These are phyloP conservation scores for Neosilurus hyrtlii DNA, from an alignment of 2,797 vertebrate genomes.

Conservation along the genomic window DNA sequence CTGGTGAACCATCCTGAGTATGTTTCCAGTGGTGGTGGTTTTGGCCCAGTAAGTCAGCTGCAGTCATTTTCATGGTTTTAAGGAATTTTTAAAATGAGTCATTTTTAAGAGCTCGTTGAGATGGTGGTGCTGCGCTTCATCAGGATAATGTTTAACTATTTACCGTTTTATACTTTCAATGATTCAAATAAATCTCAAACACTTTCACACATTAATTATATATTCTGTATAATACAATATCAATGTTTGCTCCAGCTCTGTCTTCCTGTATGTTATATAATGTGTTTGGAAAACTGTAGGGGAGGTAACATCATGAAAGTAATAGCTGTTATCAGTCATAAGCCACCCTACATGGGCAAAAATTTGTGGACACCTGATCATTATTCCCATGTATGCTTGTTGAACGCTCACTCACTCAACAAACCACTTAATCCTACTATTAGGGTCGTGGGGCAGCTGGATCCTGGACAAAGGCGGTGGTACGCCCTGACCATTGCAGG, in stretches of 20 bases:
- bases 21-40: constrained; percentile 88
- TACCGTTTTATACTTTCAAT: background rate
- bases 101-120: background rate
- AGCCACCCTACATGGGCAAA: background rate
- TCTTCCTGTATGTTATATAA: background rate
- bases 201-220: background rate
- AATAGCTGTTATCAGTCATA: background rate
- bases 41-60: constrained; percentile 86
- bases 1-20: constrained; percentile 82
- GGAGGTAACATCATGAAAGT: background rate
- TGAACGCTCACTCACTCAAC: background rate
- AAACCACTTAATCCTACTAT: no score
- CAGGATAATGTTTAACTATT: background rate
- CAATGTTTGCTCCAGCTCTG: background rate
- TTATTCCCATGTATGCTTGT: background rate
- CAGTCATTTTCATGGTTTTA: background rate
- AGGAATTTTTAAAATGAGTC: background rate
- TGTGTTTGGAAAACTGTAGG: background rate
- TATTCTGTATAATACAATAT: background rate
- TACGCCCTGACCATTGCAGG: no score
- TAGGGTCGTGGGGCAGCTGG: no score
- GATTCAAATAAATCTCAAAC: background rate
- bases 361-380: background rate
- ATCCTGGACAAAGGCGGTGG: no score
- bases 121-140: background rate